phyloP scores from a whole-genome alignment of 2,113 vertebrate species.

The human region DNA sequence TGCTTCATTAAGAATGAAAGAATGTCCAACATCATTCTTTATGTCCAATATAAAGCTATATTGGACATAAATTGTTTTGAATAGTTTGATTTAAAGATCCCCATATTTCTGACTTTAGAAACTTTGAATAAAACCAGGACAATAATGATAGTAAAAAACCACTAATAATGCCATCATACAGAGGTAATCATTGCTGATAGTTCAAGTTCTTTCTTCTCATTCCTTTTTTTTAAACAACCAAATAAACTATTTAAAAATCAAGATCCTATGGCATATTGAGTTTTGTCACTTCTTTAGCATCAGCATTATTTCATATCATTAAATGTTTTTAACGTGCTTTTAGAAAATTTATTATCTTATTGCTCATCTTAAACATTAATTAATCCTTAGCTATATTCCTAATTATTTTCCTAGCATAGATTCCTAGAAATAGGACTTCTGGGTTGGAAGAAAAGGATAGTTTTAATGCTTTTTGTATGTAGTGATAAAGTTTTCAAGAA shows the following conservation, averaged over 20 bases:
- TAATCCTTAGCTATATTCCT: not conserved
- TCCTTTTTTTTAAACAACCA: not conserved
- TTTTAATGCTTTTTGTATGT: not conserved
- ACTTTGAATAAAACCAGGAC: not conserved
- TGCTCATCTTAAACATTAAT: not conserved
- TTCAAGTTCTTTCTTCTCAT: not conserved
- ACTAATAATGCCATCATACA: not conserved
- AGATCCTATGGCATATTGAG: not conserved
- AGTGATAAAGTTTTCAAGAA: not conserved
- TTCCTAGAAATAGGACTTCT: not conserved
- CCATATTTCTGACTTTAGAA: not conserved
- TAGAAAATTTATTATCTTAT: not conserved
- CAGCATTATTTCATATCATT: not conserved
- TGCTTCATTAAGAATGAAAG: not conserved
- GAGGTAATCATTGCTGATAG: not conserved
- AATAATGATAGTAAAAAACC: not conserved
- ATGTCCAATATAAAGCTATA: not conserved
- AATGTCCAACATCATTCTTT: not conserved
- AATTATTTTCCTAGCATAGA: not conserved
- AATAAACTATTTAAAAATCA: not conserved
- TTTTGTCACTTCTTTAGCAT: conserved; percentile 3
- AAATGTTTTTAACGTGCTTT: not conserved
- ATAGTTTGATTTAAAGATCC: not conserved
- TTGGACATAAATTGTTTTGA: conserved; percentile 17
- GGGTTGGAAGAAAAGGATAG: not conserved